Evolutionary conservation across 2,888 invertebrate genomes (phyloP), one percentile per base, ranked within the genome.

Genomic region (Opisthograptis luteolata): DNA sequence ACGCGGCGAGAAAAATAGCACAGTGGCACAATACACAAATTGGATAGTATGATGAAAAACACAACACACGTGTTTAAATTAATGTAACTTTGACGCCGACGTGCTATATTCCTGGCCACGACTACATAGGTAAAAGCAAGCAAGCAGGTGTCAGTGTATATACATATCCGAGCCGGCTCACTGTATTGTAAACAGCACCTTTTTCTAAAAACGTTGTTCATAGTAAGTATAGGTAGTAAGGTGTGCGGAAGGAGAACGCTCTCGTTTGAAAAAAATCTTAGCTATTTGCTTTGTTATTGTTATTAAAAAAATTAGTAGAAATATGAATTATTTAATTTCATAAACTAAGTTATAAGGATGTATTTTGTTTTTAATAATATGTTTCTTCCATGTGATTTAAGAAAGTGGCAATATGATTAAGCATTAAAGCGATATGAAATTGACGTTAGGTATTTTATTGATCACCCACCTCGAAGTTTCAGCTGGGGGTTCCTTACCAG

Each of bases 371-470:
- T 84, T 79, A 77, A 76, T 77, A 80, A 71, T 81, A 79, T 83
- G 79, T 87, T 88, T 87, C 83, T 83, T 87, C 81, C 81, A 85
- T 86, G 86, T 86, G 87, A 84, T 87, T 83, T 80, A 84, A 81
- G 79, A 85, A 88, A 79, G 75, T 83, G 84, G 86, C 85, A 86
- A 87, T 87, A 87, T 73, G 74, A 80, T 76, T 84, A 83, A 81
- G 81, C 75, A 86, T 74, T 73, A 75, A 75, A 75, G 70, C 68
- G 62, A 74, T 68, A 70, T 69, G 62, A 72, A 68, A 67, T 69
- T 67, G 59, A 55, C 56, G 13, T 30, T 28, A 6, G 15, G 49
- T 36, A 49, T 43, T 56, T 45, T 39, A 20, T 32, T 32, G n/a
- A 9, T 17, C 31, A n/a, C n/a, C n/a, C n/a, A n/a, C n/a, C n/a